These are phyloP conservation scores for Popillia japonica DNA, from an alignment of 1,140 invertebrate genomes.

Conservation along the genomic window DNA sequence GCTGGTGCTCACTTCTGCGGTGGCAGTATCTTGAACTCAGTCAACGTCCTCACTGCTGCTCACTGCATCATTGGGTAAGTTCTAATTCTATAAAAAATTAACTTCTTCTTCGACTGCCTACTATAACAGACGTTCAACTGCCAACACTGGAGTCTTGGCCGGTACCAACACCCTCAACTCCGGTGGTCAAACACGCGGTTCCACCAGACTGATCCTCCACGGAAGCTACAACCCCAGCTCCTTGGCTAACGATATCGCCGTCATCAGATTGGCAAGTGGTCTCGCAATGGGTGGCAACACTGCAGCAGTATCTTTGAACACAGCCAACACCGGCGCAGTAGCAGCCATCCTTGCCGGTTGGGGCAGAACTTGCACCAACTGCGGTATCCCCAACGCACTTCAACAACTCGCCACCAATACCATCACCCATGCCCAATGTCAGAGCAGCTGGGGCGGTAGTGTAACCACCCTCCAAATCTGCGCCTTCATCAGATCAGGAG, in stretches of 20 bases:
- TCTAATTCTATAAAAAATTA: background rate
- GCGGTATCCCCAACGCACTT: background rate
- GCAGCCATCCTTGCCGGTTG: background rate
- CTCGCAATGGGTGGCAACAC: background rate
- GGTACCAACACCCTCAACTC: background rate
- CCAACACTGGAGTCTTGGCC: background rate
- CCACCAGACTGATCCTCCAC: background rate
- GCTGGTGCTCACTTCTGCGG: constrained; percentile 42
- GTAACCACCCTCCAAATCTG: background rate
- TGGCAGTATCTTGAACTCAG: constrained; percentile 35
- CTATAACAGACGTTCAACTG: background rate
- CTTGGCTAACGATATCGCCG: background rate
- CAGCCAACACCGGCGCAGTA: background rate
- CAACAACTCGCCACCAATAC: no score
- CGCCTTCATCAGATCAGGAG: constrained; percentile 63
- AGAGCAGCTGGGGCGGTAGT: no score
- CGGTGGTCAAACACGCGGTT: background rate
- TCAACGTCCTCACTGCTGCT: constrained; percentile 44
- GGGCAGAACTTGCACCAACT: background rate
- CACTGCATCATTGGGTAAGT: constrained; percentile 47
- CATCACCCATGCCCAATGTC: no score
- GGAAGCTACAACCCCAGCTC: background rate
- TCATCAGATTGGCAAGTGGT: background rate
- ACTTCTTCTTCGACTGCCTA: background rate
- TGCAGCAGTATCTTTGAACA: background rate